Base-by-base conservation (phyloP, 2,113 vertebrate genomes). In the Sakesphorus luctuosus region DNA sequence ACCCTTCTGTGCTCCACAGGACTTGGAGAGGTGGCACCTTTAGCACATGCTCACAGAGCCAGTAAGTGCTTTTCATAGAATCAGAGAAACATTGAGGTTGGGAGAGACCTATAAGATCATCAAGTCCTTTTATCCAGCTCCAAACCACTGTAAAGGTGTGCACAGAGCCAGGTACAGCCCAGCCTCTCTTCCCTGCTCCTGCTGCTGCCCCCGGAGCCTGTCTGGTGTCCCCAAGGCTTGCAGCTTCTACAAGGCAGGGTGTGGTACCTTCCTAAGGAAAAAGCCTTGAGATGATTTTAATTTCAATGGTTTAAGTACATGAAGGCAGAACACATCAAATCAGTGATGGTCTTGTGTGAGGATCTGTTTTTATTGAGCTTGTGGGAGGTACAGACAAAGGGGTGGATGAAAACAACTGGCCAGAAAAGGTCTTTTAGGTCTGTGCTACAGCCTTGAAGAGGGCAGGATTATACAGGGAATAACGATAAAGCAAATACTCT, bases 181-280 rank as follows among this genome's bases (percentile, higher is more conserved):
- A 55, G 24, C 10, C 28, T 44, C 47, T 40, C 28, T 8, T 43
- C 40, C 36, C 35, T 33, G 18, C 21, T 93, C 9, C 36, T 93
- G 12, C 36, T 66, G 3, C 74, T 56, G 29, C 11, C 15, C 40
- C 18, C 0, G 0, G 9, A 33, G n/a, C 29, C 20, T 26, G 38
- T 5, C 31, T 52, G 8, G 53, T 44, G 58, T 65, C 25, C 77
- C 65, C 63, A 47, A 52, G 55, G 33, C 25, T 88, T 67, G 47
- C 47, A 65, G 46, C 19, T 53, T 15, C 21, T 28, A 2, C n/a
- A n/a, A 44, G 40, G 58, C 18, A 76, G 7, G 33, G 3, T 26
- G 35, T 50, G 6, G 4, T 3, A 8, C 44, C 38, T 61, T 63
- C 29, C 14, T 15, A 4, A 21, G 56, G 46, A 40, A 79, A 91